phyloP scores from a whole-genome alignment of 1,140 invertebrate genomes.

The Probaryconus sp. region DNA sequence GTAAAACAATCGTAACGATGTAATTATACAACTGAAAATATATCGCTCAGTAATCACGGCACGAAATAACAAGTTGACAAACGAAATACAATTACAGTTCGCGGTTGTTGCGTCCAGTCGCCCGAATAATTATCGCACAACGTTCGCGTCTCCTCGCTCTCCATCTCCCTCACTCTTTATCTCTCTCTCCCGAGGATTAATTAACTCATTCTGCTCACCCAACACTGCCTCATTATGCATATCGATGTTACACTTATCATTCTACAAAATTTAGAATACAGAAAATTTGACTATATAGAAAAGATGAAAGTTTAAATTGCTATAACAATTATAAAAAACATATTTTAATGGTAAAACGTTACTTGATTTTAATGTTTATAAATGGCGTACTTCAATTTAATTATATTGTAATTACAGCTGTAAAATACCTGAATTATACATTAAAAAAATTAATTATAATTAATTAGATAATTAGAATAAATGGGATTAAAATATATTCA shows the following conservation, averaged over 20 bases:
- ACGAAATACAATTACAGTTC: conserved; percentile 52
- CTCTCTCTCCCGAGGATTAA: conserved; percentile 44
- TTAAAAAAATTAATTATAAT: no score
- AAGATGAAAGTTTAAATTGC: conserved; percentile 6
- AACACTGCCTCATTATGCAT: conserved; percentile 25
- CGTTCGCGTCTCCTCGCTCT: conserved; percentile 7
- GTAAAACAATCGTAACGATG: conserved; percentile 34
- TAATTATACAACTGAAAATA: conserved; percentile 45
- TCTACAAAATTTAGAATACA: conserved; percentile 10
- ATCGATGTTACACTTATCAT: conserved; percentile 23
- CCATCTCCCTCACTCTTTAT: no score
- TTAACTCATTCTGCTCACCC: conserved; percentile 38
- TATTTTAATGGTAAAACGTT: no score
- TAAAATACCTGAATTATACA: no score
- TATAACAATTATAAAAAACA: no score
- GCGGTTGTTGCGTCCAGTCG: conserved; percentile 41
- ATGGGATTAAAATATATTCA: no score
- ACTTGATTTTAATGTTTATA: no score
- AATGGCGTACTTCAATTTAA: no score
- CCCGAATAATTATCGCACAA: conserved; percentile 45
- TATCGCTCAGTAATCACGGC: conserved; percentile 29
- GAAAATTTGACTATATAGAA: conserved; percentile 12
- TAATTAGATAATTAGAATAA: no score
- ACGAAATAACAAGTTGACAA: conserved; percentile 52
- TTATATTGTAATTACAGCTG: no score